phyloP scores from a whole-genome alignment of 2,888 invertebrate genomes.

The Brachyptera risi region DNA sequence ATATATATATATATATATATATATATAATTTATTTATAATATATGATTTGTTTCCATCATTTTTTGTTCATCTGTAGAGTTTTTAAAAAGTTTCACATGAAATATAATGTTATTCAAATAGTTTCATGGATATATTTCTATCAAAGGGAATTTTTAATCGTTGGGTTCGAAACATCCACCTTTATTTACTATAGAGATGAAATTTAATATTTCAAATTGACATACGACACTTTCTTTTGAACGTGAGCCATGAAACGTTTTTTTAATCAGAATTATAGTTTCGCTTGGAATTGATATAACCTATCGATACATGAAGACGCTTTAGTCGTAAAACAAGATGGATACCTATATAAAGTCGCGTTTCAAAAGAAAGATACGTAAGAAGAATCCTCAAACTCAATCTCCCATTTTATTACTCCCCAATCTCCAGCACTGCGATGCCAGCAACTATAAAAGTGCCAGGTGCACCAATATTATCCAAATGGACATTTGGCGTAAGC shows the following conservation, averaged over 20 bases:
- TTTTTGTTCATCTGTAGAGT: no score
- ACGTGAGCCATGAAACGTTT: not conserved
- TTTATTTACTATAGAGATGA: not conserved
- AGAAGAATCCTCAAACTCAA: not conserved
- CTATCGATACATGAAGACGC: not conserved
- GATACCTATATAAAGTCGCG: conserved; percentile 12
- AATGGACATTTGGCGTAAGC: not conserved
- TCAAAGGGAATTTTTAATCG: not conserved
- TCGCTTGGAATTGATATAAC: conserved; percentile 2
- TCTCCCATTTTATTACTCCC: conserved; percentile 10
- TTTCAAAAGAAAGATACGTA: not conserved
- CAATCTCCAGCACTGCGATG: not conserved
- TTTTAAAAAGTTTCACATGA: not conserved
- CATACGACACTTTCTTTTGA: not conserved
- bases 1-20: no score
- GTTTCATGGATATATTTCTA: not conserved
- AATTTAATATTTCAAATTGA: not conserved
- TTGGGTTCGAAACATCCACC: not conserved
- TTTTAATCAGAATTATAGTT: conserved; percentile 10
- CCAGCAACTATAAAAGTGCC: conserved; percentile 2
- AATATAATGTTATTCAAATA: not conserved
- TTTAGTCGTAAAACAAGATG: conserved; percentile 13
- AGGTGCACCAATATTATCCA: conserved; percentile 1
- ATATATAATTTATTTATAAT: no score
- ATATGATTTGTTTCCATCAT: no score